Base-by-base conservation (phyloP, 2,888 invertebrate genomes). In the Clostera curtula region DNA sequence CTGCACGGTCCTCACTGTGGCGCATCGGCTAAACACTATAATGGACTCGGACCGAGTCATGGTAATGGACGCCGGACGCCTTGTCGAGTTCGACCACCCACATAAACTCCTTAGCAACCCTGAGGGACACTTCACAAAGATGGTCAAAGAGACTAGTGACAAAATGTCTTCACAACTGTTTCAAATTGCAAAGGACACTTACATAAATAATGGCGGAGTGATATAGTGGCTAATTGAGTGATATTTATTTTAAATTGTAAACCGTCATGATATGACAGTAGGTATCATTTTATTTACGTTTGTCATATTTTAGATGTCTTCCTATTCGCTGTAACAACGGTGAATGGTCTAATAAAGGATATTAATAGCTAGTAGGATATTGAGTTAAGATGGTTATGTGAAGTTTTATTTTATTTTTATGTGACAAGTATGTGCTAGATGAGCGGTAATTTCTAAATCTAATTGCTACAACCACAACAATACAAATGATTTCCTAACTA, bases 11-110 rank as follows among this genome's bases (percentile, higher is more conserved):
- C 72, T 97, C 19, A 96, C 96, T 0, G 94, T 97, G 16, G 96
- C 96, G 3, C 96, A 97, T 74, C 87, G 97, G 19, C 84, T 97
- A 13, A 91, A 96, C 64, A 97, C 96, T 1, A 93, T 97, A 38
- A 96, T 97, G 91, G 96, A 97, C 70, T 94, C 93, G 0, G 94
- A 96, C 75, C 87, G 91, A 34, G 91, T 96, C 9, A 85, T 96
- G 59, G 95, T 96, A 1, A 91, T 97, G 89, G 93, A 95, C 56
- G 87, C 89, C 4, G 97, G 97, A 1, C 69, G 77, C 9, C 87
- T 93, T 30, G 89, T 88, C 29, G 92, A 93, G 70, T 92, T 88
- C 49, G 91, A 90, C 60, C 86, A 88, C 49, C 92, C 93, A 0
- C 80, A 90, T 60, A 74, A 86, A 31, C 69, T 92, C 27, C 80